These are phyloP conservation scores for Hydroisotoma schaefferi DNA, from an alignment of 2,888 invertebrate species.

Conservation along the genomic window DNA sequence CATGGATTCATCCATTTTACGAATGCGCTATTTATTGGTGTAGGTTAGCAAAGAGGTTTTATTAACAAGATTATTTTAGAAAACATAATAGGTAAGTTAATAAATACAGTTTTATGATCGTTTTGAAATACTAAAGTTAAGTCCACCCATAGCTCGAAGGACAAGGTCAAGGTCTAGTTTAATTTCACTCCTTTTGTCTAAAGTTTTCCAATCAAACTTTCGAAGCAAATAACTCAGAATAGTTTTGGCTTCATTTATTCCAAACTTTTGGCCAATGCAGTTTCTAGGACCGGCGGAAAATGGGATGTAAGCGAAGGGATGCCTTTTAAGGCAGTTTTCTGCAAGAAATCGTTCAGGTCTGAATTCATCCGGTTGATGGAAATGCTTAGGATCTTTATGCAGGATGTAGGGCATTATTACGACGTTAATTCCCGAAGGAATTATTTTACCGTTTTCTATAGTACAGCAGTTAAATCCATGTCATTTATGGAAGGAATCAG, in stretches of 20 bases:
- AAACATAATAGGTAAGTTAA: no score
- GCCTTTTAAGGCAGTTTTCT: constrained; percentile 30
- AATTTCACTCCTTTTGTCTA: constrained; percentile 56
- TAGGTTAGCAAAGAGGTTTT: no score
- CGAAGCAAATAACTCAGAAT: constrained; percentile 60
- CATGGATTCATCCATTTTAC: no score
- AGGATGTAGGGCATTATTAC: constrained; percentile 8
- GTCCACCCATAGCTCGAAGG: constrained; percentile 18
- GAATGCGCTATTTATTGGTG: no score
- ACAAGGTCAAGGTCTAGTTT: constrained; percentile 12
- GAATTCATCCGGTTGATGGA: constrained; percentile 24
- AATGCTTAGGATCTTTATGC: constrained; percentile 12
- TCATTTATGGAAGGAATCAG: neutral
- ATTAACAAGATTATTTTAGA: no score
- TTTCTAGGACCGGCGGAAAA: constrained; percentile 46
- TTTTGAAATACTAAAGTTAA: no score
- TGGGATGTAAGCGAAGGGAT: constrained; percentile 46
- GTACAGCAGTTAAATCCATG: neutral
- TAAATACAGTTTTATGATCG: no score
- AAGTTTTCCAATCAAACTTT: constrained; percentile 58
- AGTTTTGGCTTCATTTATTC: constrained; percentile 59
- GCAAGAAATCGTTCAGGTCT: constrained; percentile 27
- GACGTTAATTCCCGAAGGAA: constrained; percentile 20
- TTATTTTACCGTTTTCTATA: constrained; percentile 14
- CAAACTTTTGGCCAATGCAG: constrained; percentile 58